Evolutionary conservation across 2,888 invertebrate genomes (phyloP).

Genomic region (Apocheima hispidaria): DNA sequence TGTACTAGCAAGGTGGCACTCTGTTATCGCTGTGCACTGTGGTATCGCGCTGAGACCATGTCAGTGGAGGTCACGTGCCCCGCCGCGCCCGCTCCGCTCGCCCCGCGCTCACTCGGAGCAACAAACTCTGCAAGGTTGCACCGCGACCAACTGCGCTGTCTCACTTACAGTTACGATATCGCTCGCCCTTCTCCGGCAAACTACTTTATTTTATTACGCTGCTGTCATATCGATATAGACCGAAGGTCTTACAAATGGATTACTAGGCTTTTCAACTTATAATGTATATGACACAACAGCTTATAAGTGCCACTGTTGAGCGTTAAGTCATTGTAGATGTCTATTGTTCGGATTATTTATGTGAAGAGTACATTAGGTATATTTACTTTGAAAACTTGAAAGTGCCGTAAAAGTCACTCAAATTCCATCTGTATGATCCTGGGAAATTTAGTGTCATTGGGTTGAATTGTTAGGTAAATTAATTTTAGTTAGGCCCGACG

Average conservation of each 20-base stretch:
- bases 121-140: slow-evolving; percentile 86
- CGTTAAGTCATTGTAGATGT: slow-evolving; percentile 15
- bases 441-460: not conserved
- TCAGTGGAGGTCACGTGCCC: slow-evolving; percentile 71
- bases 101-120: slow-evolving; percentile 65
- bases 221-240: slow-evolving; percentile 68
- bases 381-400: not conserved
- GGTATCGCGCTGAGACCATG: slow-evolving; percentile 64
- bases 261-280: slow-evolving; percentile 30
- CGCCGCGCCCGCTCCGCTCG: slow-evolving; percentile 46
- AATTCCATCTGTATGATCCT: not conserved
- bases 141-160: slow-evolving; percentile 74
- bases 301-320: not conserved
- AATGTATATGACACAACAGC: not conserved
- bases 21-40: slow-evolving; percentile 54
- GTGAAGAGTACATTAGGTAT: not conserved
- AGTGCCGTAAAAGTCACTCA: not conserved
- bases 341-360: not conserved
- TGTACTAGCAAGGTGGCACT: slow-evolving; percentile 26
- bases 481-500: not conserved
- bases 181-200: slow-evolving; percentile 80
- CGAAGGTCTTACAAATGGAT: slow-evolving; percentile 70
- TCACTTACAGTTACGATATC: slow-evolving; percentile 70
- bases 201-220: slow-evolving; percentile 80
- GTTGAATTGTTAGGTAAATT: not conserved